Evolutionary conservation across 2,113 vertebrate genomes (phyloP).

Genomic region (Meleagris gallopavo): DNA sequence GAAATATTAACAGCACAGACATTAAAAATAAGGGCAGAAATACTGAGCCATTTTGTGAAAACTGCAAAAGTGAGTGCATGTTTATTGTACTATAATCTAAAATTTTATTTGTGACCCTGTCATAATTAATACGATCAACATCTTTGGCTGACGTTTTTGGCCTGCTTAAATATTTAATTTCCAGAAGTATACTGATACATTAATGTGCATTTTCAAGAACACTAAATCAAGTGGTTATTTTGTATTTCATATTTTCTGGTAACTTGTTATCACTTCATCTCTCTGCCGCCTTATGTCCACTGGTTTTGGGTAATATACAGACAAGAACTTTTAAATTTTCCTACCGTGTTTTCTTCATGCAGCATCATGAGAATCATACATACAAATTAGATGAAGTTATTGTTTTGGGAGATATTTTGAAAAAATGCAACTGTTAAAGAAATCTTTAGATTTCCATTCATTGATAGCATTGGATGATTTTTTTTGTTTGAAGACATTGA

Average conservation of each 20-base stretch:
- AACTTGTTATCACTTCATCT: not conserved
- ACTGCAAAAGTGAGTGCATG: constrained; percentile 91
- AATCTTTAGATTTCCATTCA: constrained; percentile 34
- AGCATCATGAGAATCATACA: not conserved
- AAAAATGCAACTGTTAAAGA: not conserved
- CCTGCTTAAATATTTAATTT: not conserved
- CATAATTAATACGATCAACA: too few species aligned
- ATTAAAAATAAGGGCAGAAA: constrained; percentile 95
- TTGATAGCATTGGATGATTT: not conserved
- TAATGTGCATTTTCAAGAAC: not conserved
- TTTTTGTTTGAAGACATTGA: not conserved
- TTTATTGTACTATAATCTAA: not conserved
- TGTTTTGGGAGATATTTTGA: not conserved
- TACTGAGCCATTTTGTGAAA: constrained; percentile 96
- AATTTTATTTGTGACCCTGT: not conserved
- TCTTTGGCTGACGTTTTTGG: not conserved
- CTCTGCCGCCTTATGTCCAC: not conserved
- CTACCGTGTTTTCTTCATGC: not conserved
- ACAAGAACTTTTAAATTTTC: not conserved
- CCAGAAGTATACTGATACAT: not conserved
- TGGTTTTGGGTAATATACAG: not conserved
- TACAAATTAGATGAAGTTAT: not conserved
- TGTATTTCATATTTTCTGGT: not conserved
- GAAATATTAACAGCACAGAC: constrained; percentile 96
- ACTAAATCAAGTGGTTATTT: not conserved